Base-by-base conservation (phyloP, 2,888 invertebrate genomes). In the Netelia melanura region DNA sequence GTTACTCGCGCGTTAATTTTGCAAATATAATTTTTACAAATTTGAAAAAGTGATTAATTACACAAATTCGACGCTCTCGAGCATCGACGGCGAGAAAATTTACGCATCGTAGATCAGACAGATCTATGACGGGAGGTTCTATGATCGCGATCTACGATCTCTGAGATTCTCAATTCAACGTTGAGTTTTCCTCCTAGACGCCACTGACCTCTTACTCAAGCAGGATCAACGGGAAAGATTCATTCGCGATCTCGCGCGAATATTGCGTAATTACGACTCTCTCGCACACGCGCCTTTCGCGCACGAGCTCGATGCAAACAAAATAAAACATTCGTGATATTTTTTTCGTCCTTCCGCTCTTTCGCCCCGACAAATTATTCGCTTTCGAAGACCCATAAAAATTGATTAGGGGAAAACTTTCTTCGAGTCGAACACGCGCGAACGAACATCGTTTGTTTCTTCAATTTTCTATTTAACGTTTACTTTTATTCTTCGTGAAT, bases 171-270 rank as follows among this genome's bases (percentile, higher is more conserved):
- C 5, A 67, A 56, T 38, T 58, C 30, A 9, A 11, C 52, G n/a
- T 38, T 72, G 10, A 0, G 43, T 52, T 79, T 83, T 75, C 52
- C 71, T 61, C 54, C 72, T 38, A 61, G 65, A 82, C 71, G 80
- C 83, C 81, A 86, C 79, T 88, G 84, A 89, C 87, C 86, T 78
- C 74, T 89, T 89, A 81, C 87, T 68, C 86, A 88, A 86, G 84
- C 68, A 83, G 84, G 85, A 87, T 86, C 86, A 86, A 80, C 72
- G 82, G 82, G 81, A 86, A 87, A 86, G 81, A 81, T 84, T 80
- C 70, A 71, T 38, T 75, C 70, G 71, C 61, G 58, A 68, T 61
- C 43, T 61, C 68, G n/a, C 54, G 54, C 6, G n/a, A 56, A 5
- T 56, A 64, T 85, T 85, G 82, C 78, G 67, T 75, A 83, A 82